Evolutionary conservation across 2,797 vertebrate genomes (phyloP), one percentile per base, ranked within the genome.

Genomic region (Sebastes itinus): DNA sequence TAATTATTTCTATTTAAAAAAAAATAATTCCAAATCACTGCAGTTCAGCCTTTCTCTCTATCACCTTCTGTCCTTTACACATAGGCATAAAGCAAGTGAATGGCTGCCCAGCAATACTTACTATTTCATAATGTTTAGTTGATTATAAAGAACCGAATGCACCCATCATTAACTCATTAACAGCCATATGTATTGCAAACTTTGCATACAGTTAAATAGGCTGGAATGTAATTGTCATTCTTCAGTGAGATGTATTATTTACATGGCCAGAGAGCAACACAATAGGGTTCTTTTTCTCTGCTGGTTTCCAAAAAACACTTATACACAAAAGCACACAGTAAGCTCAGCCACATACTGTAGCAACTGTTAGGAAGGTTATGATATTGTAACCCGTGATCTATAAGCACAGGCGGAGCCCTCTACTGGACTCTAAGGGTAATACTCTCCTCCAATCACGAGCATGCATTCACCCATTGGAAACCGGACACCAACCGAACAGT

Each of bases 171-270:
- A 84, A 60, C 58, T 79, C 33, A 42, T 42, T 42, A 42, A 42
- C 59, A 72, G 32, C 52, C 58, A 72, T 72, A 52, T 72, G 63
- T 38, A 77, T 56, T 55, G 33, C 33, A 70, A 81, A 72, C 33
- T 70, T 60, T 73, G 42, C 52, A 38, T 32, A 70, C 28, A 66
- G 66, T 76, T 78, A 63, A 78, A 81, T 71, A 70, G 18, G 20
- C 58, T 72, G 54, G 25, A 60, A 60, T 63, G 46, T 78, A 74
- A 89, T 73, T 74, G 27, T 76, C 28, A n/a, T 35, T 80, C 59
- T 55, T 78, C 84, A 71, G 64, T 20, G 18, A 65, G 72, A 76
- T 56, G 56, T 54, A 22, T 76, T 77, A 72, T 88, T 80, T 81
- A 20, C 14, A 67, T 23, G 28, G 60, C 22, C 72, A 75, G 54